phyloP scores from a whole-genome alignment of 2,113 vertebrate genomes.

The Myotis brandtii region DNA sequence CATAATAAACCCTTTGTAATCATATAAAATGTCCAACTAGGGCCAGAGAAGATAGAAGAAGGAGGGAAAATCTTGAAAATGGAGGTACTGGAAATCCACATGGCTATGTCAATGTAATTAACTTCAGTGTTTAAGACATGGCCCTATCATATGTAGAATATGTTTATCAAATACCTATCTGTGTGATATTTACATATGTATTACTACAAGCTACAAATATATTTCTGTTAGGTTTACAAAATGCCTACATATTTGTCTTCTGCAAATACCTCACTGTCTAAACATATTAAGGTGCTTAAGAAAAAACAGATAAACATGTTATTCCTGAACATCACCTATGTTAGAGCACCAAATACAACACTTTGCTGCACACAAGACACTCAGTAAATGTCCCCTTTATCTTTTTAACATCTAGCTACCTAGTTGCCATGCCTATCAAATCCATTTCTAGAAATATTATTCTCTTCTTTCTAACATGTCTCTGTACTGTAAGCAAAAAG shows the following conservation, averaged over 20 bases:
- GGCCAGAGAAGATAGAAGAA: neutral
- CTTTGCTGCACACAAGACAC: neutral
- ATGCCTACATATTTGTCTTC: neutral
- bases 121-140: neutral
- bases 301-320: neutral
- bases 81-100: neutral
- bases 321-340: neutral
- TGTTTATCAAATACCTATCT: neutral
- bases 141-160: neutral
- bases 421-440: neutral
- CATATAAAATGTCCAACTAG: neutral
- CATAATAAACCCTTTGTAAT: neutral
- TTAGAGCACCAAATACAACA: neutral
- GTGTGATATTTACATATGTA: neutral
- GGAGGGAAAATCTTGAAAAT: neutral
- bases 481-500: neutral
- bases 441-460: neutral
- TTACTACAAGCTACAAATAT: neutral
- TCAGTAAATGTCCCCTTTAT: neutral
- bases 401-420: neutral
- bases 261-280: constrained; percentile 3
- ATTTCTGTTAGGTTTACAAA: neutral
- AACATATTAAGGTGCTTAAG: neutral
- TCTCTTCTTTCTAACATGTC: neutral
- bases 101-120: neutral